phyloP scores from a whole-genome alignment of 2,113 vertebrate species.

The Cebidichthys violaceus region DNA sequence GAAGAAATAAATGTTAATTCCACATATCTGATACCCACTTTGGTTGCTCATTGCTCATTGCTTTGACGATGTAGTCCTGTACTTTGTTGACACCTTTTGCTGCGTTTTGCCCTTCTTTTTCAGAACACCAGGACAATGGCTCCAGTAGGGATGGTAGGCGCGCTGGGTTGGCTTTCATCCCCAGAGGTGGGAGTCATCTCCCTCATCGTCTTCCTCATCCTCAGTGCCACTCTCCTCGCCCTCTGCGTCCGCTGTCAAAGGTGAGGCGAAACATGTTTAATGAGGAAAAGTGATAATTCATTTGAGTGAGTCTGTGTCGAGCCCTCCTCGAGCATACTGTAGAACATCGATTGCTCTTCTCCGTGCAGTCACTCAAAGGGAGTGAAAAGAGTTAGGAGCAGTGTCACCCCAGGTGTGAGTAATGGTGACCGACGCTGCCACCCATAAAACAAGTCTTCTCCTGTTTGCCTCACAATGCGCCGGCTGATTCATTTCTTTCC shows the following conservation, averaged over 20 bases:
- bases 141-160: conserved; percentile 46
- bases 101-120: not conserved
- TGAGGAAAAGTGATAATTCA: accelerated
- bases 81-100: not conserved
- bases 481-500: conserved; percentile 12
- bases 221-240: conserved; percentile 60
- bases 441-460: conserved; percentile 8
- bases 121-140: conserved; percentile 70
- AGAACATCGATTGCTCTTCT: not conserved
- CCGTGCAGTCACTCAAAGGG: not conserved
- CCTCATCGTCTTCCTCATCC: conserved; percentile 67
- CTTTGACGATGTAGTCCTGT: not conserved
- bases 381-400: not conserved
- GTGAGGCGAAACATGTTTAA: conserved; percentile 48
- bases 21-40: not conserved
- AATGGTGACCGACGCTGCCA: not conserved
- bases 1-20: not conserved
- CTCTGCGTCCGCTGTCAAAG: conserved; percentile 68
- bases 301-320: not conserved
- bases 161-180: conserved; percentile 55
- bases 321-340: not conserved
- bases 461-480: not conserved
- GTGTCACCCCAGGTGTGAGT: not conserved
- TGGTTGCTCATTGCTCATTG: not conserved
- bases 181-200: conserved; percentile 72